These are phyloP conservation scores for Trilocha varians DNA, from an alignment of 2,888 invertebrate species.

Conservation along the genomic window DNA sequence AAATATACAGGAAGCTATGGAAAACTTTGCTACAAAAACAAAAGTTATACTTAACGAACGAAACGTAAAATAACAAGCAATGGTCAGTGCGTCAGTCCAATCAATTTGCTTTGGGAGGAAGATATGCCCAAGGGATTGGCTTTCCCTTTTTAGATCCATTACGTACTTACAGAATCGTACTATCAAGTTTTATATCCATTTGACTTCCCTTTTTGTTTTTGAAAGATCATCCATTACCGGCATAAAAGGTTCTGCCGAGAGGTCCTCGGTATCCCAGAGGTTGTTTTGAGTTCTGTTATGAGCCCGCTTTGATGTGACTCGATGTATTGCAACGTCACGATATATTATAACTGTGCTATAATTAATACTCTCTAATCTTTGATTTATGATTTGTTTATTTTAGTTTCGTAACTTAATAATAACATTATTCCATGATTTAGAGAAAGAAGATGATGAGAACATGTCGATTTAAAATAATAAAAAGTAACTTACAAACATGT, in stretches of 20 bases:
- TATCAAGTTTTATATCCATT: constrained; percentile 39
- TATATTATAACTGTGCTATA: too few species aligned
- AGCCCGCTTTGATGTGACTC: constrained; percentile 3
- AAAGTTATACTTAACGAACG: background rate
- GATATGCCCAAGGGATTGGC: constrained; percentile 32
- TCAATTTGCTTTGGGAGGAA: constrained; percentile 38
- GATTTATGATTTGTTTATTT: too few species aligned
- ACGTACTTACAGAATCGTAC: constrained; percentile 34
- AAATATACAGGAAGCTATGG: too few species aligned
- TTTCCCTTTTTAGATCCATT: constrained; percentile 42
- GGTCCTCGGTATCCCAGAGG: constrained; percentile 6
- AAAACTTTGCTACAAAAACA: background rate
- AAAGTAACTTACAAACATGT: too few species aligned
- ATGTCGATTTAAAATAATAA: too few species aligned
- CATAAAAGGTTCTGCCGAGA: constrained; percentile 35
- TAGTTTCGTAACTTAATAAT: too few species aligned
- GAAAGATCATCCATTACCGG: constrained; percentile 48
- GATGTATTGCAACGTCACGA: too few species aligned
- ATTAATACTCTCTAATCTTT: too few species aligned
- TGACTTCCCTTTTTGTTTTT: constrained; percentile 41
- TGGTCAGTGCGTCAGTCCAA: constrained; percentile 24
- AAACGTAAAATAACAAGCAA: background rate
- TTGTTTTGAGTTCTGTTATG: constrained; percentile 2
- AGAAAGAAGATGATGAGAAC: too few species aligned
- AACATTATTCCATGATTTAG: too few species aligned